Evolutionary conservation across 2,888 invertebrate species (phyloP), one percentile per base, ranked within the genome.

Genomic region (Troides helena): DNA sequence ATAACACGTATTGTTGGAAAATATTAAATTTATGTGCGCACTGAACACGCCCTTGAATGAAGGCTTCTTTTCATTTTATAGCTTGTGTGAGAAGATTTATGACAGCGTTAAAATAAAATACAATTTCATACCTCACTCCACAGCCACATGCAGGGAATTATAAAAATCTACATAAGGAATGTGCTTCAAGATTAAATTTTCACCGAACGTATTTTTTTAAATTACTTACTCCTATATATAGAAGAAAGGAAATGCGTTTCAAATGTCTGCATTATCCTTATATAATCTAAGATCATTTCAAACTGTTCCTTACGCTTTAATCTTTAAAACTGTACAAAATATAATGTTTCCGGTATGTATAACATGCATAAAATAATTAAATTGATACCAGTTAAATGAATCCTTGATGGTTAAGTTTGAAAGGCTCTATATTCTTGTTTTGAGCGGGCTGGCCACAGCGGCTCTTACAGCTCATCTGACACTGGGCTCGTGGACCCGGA

Each of bases 61-160:
- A 84, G 81, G 82, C 78, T 81, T 80, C 77, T 77, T 85, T 81
- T 84, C 83, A 82, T 87, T 86, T 87, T 85, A 85, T 81, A 81
- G 80, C 83, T 77, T 76, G 77, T 79, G 79, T 80, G 76, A 75
- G 75, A 79, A 87, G 89, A 92, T 92, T 91, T 91, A 92, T 86
- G 87, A 80, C 76, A 76, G 79, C 81, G 85, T 87, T 88, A 86
- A 88, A 89, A 87, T 88, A 89, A 89, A 90, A 90, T 89, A 90
- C 87, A 89, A 87, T 91, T 89, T 88, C 86, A 85, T 85, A 81
- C 81, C 76, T 73, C 76, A 78, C 79, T 79, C 81, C 75, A 78
- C 81, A 81, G 80, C 79, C 80, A 76, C 74, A 76, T 76, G 80
- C 76, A 77, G 81, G 77, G 85, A 88, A 89, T 90, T 89, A 88